A percentile compares a stretch with the other conserved stretches of the same genome.
phyloP scores from a whole-genome alignment of 2,797 vertebrate genomes.

The Xenopus petersii region DNA sequence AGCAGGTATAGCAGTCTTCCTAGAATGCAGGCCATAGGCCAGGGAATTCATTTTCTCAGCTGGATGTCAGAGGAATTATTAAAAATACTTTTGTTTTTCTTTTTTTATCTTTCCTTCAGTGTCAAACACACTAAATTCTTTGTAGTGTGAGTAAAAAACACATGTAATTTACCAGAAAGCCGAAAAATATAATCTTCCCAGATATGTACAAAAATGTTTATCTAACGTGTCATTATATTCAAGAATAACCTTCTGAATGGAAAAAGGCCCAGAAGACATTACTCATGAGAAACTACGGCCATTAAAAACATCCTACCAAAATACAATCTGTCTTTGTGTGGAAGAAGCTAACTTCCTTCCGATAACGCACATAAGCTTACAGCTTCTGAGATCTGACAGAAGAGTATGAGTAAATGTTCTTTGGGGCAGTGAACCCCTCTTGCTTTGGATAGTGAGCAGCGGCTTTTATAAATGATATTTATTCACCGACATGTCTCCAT shows the following conservation, averaged over 20 bases:
- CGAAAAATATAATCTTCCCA: slow-evolving; percentile 24
- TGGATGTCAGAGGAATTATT: too few relatives aligned
- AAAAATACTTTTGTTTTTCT: too few relatives aligned
- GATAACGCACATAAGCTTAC: slow-evolving; percentile 16
- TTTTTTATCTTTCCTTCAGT: too few relatives aligned
- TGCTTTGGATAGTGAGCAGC: neutral
- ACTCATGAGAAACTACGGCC: slow-evolving; percentile 29
- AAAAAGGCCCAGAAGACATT: slow-evolving; percentile 32
- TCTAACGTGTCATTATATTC: slow-evolving; percentile 30
- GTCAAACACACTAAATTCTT: too few relatives aligned
- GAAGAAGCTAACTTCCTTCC: slow-evolving; percentile 6
- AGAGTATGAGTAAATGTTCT: neutral
- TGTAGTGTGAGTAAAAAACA: neutral
- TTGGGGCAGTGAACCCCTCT: neutral
- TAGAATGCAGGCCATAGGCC: too few relatives aligned
- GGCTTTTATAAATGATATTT: neutral
- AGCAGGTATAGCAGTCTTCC: too few relatives aligned
- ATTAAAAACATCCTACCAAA: slow-evolving; percentile 25
- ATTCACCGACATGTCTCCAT: neutral
- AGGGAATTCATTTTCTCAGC: too few relatives aligned
- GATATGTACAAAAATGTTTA: slow-evolving; percentile 16
- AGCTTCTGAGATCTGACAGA: too few relatives aligned
- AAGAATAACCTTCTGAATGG: slow-evolving; percentile 11
- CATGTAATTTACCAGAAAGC: neutral
- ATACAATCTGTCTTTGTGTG: slow-evolving; percentile 13